Evolutionary conservation across 2,888 invertebrate species (phyloP), one percentile per base, ranked within the genome.

Genomic region (Sepiola atlantica): DNA sequence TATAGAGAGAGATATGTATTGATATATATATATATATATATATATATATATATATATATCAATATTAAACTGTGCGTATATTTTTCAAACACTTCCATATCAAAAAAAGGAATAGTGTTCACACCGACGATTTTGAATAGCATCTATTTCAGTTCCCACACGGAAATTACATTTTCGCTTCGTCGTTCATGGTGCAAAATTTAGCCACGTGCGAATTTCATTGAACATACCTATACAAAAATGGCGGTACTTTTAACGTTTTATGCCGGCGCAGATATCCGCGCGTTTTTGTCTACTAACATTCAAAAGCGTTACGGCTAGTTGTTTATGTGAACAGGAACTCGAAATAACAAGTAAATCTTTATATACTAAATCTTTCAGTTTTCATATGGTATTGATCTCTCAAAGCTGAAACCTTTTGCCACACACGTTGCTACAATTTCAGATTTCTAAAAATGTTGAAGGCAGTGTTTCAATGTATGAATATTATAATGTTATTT

Each of bases 91-190:
- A n/a, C 77, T 77, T 21, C n/a, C 32, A 77, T 77, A n/a, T 32
- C 10, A 8, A 32, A 77, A 77, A 8, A 8, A 77, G 10, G 18
- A n/a, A 61, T 28, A n/a, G 10, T 77, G 77, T 77, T 77, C 77
- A 28, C 77, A 77, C 77, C 32, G n/a, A 77, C 32, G 77, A 77
- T 77, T 77, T 77, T 32, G 32, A 32, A 77, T 77, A n/a, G n/a
- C 77, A n/a, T n/a, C 77, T 77, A 77, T 77, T 77, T 77, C n/a
- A 77, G n/a, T n/a, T 77, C n/a, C 45, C 77, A n/a, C 77, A 77
- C 77, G 77, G 77, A 77, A 77, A 77, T 77, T 77, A 77, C 77
- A 77, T 32, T 77, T 77, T 77, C 77, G 77, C 77, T 77, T 77
- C 77, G 77, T 77, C 32, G 77, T 77, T 77, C 77, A 77, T n/a